Base-by-base conservation (phyloP, 1,140 invertebrate species). In the Oedothorax gibbosus region DNA sequence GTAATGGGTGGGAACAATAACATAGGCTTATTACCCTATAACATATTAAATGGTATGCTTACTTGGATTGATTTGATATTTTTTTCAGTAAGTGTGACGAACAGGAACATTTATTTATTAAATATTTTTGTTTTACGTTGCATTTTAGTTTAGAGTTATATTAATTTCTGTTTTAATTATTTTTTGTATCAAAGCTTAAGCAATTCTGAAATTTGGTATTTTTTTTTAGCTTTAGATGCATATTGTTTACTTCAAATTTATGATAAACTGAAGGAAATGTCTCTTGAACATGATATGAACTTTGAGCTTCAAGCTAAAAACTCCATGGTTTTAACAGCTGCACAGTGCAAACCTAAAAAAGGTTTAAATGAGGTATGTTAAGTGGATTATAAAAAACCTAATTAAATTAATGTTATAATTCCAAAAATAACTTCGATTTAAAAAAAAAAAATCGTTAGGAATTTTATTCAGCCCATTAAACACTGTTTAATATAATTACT, bases 271-370 rank as follows among this genome's bases (percentile, higher is more conserved):
- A 76, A 76, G 49, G 50, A 66, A 10, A 18, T n/a, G 18, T 49
- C 81, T 53, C 3, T n/a, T 0, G 50, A 75, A 15, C 75, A 84
- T n/a, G 57, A 66, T 68, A 75, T 84, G 51, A 84, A 84, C 66
- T 84, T 84, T 76, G 72, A 84, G 9, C 81, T 75, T 64, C 57
- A 75, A 20, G 56, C 51, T 66, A 84, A 54, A 66, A 62, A 75
- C 10, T 72, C 81, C 8, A 84, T 84, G 35, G 51, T 66, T 35
- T n/a, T 84, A 20, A 84, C 81, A 35, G 49, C 60, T 57, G 57
- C 20, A 56, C 51, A 35, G n/a, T 75, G 71, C 51, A 84, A 84
- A n/a, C 50, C 72, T 15, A 84, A 76, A 53, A 84, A 50, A 49
- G 57, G 54, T 51, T 65, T 50, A 11, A 57, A 7, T 57, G 54